Evolutionary conservation across 2,888 invertebrate species (phyloP), one percentile per base, ranked within the genome.

Genomic region (Syrista parreyssii): DNA sequence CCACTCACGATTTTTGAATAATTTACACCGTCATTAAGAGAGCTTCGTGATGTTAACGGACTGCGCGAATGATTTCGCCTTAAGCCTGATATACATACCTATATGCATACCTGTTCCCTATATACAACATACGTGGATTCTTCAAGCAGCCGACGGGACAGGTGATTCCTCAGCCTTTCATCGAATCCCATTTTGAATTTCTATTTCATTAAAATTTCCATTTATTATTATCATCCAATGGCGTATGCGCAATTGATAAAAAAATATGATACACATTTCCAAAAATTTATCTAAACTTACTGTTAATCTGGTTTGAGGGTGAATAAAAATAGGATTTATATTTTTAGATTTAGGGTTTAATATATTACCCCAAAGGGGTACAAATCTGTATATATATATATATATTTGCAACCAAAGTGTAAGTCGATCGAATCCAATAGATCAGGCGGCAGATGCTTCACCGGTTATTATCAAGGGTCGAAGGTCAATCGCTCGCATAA

Each of bases 401-500:
- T 40, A 40, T 40, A 40, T 40, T 40, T 32, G 75, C 40, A 74
- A 72, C 71, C 85, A 83, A 90, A 89, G 89, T 89, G 88, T 87
- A 86, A 89, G 88, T 85, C 87, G 87, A 89, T 88, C 88, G 88
- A 87, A 84, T 88, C 86, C 88, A 87, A 89, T 87, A 89, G 89
- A 89, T 89, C 88, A 87, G 84, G 86, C 87, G 88, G 88, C 88
- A 88, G 89, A 89, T 89, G 87, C 86, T 82, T 80, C 83, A 84
- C 87, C 88, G 84, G 90, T 90, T 90, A 90, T 90, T 90, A 90
- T 89, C 82, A 84, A 85, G 76, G 90, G 90, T 90, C 88, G 85
- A 80, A 89, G 90, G 90, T 91, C 88, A 88, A 86, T 86, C 86
- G 88, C 85, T 91, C 90, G 88, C 91, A 90, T 91, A 91, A 91